Evolutionary conservation across 2,888 invertebrate genomes (phyloP).

Genomic region (Folsomia candida): DNA sequence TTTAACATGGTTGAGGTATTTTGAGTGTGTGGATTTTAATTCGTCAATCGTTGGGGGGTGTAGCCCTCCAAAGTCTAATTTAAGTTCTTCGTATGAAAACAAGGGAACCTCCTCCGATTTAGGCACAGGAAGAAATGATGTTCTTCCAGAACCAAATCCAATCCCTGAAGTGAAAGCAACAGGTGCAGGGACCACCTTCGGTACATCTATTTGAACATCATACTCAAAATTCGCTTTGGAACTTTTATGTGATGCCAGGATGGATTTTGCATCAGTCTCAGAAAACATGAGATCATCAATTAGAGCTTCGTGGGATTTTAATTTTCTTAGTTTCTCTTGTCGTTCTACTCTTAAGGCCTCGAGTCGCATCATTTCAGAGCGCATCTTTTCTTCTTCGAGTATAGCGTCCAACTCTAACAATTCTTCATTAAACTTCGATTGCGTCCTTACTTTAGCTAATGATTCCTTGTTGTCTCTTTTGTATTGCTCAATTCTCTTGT

Average conservation of each 20-base stretch:
- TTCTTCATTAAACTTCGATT: conserved; percentile 63
- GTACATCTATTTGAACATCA: conserved; percentile 58
- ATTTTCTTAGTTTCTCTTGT: conserved; percentile 72
- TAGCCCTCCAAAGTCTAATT: conserved; percentile 70
- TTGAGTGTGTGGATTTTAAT: conserved; percentile 59
- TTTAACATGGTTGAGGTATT: conserved; percentile 75
- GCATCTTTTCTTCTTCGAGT: conserved; percentile 74
- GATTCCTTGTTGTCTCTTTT: conserved; percentile 82
- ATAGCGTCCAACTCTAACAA: conserved; percentile 84
- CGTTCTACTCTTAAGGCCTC: conserved; percentile 67
- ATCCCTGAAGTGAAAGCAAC: conserved; percentile 67
- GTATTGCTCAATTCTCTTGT: conserved; percentile 84
- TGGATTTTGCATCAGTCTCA: conserved; percentile 82
- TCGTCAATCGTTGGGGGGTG: conserved; percentile 65
- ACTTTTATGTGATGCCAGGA: conserved; percentile 64
- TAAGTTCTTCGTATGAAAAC: conserved; percentile 66
- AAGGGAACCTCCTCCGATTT: conserved; percentile 73
- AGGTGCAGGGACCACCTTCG: conserved; percentile 13
- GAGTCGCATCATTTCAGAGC: conserved; percentile 69
- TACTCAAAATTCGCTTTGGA: conserved; percentile 43
- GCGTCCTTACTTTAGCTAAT: conserved; percentile 41
- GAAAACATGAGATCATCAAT: conserved; percentile 95
- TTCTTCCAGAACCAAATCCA: conserved; percentile 68
- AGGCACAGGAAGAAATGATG: conserved; percentile 67
- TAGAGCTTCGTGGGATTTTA: conserved; percentile 82